Percentiles rank a stretch among this genome's conserved stretches.
Evolutionary conservation across 1,140 invertebrate species (phyloP).

Genomic region (Antheraea mylitta): DNA sequence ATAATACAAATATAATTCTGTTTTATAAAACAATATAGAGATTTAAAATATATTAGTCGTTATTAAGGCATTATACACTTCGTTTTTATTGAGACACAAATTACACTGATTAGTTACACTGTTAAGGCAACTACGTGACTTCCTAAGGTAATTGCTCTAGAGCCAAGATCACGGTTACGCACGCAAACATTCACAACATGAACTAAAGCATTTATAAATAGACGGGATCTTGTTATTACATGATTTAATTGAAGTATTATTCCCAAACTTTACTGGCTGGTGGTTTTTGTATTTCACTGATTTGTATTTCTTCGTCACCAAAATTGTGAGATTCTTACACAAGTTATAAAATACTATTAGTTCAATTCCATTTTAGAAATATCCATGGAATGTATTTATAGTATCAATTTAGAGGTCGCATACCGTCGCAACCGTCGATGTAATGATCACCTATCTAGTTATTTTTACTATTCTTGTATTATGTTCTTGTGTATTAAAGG

Average conservation of each 20-base stretch:
- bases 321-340: too few species aligned
- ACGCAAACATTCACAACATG: background rate
- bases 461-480: too few species aligned
- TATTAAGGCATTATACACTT: background rate
- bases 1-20: background rate
- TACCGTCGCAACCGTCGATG: too few species aligned
- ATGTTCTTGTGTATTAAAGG: too few species aligned
- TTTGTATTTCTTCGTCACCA: background rate
- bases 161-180: background rate
- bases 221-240: background rate
- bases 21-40: background rate
- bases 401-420: too few species aligned
- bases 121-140: background rate
- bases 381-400: too few species aligned
- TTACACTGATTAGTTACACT: background rate
- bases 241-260: background rate
- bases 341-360: too few species aligned
- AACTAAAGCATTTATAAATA: background rate
- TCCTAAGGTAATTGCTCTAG: background rate
- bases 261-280: background rate
- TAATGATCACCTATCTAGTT: too few species aligned
- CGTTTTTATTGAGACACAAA: background rate
- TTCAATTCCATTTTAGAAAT: too few species aligned
- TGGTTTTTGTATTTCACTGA: background rate
- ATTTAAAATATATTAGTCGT: background rate